Evolutionary conservation across 2,797 vertebrate genomes (phyloP).

Genomic region (Notolabrus celidotus): DNA sequence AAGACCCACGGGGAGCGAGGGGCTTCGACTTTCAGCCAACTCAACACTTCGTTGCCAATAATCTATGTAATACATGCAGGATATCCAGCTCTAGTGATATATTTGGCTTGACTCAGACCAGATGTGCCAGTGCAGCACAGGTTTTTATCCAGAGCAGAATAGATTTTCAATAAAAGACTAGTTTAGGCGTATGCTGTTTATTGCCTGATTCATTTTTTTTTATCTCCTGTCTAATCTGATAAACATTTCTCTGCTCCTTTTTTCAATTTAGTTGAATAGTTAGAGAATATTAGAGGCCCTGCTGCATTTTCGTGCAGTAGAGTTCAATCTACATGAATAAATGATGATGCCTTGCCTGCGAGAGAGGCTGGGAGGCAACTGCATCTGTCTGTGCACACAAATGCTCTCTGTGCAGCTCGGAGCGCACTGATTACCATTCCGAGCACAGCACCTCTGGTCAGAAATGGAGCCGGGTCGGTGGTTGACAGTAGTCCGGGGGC

Average conservation of each 20-base stretch:
- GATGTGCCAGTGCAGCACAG: constrained; percentile 10
- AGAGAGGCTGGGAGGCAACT: constrained; percentile 76
- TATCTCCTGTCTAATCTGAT: constrained; percentile 4
- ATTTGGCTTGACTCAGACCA: constrained; percentile 29
- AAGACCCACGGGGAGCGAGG: constrained; percentile 48
- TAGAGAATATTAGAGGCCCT: constrained; percentile 35
- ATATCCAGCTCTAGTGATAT: constrained; percentile 49
- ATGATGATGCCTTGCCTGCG: constrained; percentile 77
- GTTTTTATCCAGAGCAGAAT: constrained; percentile 28
- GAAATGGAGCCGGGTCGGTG: constrained; percentile 80
- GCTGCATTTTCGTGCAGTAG: constrained; percentile 62
- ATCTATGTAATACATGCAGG: constrained; percentile 59
- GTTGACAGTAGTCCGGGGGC: constrained; percentile 66
- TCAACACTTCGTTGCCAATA: constrained; percentile 68
- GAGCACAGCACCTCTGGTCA: constrained; percentile 81
- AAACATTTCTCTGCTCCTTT: background rate
- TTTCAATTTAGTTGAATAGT: constrained; percentile 11
- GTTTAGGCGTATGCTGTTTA: background rate
- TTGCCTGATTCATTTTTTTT: constrained; percentile 11
- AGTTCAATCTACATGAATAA: constrained; percentile 81
- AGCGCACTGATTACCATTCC: constrained; percentile 81
- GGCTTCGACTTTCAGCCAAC: constrained; percentile 66
- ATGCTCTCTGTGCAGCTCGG: constrained; percentile 78
- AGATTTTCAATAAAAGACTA: constrained; percentile 24
- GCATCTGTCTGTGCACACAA: constrained; percentile 82